Evolutionary conservation across 2,113 vertebrate genomes (phyloP), one percentile per base, ranked within the genome.

Genomic region (Entelurus aequoreus): DNA sequence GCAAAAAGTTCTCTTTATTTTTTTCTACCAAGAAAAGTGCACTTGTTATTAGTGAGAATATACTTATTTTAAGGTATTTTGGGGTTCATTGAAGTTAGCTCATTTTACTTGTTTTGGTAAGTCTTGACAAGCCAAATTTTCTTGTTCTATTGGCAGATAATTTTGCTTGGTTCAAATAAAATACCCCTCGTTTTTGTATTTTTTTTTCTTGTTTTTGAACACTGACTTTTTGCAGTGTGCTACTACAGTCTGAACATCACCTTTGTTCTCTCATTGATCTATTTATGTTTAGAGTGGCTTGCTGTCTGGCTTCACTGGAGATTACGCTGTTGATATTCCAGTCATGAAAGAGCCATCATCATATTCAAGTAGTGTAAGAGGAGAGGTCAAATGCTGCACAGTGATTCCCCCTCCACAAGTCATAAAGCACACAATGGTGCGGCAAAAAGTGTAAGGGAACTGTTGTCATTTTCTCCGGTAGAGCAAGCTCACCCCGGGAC

Each of bases 361-460:
- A 88, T 90, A 90, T 89, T 90, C 89, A 90, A 89, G 85, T 86
- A 86, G 81, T 88, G 89, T 88, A 90, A 88, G 84, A 90, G 80
- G 78, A 82, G 85, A 86, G 90, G 91, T 91, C 91, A 92, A 90
- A 89, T 74, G 84, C 89, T 87, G 83, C 88, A 89, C 85, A 86
- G 89, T 85, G 90, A 90, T 89, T 86, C 83, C 76, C 81, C 73
- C 76, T 85, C 78, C 70, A 89, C 89, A 90, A 90, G 69, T 88
- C 90, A 92, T 92, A 88, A 90, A 89, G 89, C 83, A 87, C 87
- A 92, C 91, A 91, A 91, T 92, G 90, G 87, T 70, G 88, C 89
- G 82, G 87, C 80, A 90, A 90, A 89, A 89, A 88, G 84, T 87
- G 87, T 89, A 84, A 89, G 72, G 86, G 79, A 89, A 84, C 87